Conservation (phyloP, 2,888 invertebrate species). For the Eupithecia pulchellata region DNA sequence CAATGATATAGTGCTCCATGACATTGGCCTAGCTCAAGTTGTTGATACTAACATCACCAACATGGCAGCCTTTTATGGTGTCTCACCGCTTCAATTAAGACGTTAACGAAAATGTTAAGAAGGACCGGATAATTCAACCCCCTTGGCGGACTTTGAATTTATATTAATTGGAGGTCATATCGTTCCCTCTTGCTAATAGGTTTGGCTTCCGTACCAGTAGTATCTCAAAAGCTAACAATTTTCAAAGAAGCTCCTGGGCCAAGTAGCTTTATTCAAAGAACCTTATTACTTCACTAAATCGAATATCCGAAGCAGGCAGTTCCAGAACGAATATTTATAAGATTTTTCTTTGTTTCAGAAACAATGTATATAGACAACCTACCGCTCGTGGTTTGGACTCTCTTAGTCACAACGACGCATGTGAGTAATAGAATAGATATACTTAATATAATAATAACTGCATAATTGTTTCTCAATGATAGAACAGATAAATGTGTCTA, state of each 20-base stretch:
- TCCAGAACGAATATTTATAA: conserved; percentile 1
- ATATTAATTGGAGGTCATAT: not conserved
- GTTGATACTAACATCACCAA: no score
- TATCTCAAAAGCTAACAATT: not conserved
- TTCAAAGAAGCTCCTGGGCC: not conserved
- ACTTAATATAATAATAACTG: not conserved
- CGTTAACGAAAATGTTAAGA: not conserved
- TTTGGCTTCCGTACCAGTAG: not conserved
- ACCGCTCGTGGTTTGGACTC: conserved; percentile 96
- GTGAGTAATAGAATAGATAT: conserved; percentile 85
- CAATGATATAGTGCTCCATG: no score
- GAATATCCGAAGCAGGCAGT: not conserved
- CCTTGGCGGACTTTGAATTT: not conserved
- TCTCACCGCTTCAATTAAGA: no score
- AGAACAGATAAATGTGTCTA: not conserved
- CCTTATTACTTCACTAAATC: not conserved
- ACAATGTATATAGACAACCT: conserved; percentile 95
- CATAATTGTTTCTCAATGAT: not conserved
- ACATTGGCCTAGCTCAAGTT: no score
- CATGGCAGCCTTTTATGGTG: no score
- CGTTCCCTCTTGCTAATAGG: not conserved
- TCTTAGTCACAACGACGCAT: conserved; percentile 91
- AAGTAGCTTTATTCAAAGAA: not conserved
- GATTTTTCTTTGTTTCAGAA: conserved; percentile 88
- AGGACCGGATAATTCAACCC: no score